A percentile compares a stretch with the other conserved stretches of the same genome.
phyloP scores from a whole-genome alignment of 2,113 vertebrate species.

The Chaetodon auriga region DNA sequence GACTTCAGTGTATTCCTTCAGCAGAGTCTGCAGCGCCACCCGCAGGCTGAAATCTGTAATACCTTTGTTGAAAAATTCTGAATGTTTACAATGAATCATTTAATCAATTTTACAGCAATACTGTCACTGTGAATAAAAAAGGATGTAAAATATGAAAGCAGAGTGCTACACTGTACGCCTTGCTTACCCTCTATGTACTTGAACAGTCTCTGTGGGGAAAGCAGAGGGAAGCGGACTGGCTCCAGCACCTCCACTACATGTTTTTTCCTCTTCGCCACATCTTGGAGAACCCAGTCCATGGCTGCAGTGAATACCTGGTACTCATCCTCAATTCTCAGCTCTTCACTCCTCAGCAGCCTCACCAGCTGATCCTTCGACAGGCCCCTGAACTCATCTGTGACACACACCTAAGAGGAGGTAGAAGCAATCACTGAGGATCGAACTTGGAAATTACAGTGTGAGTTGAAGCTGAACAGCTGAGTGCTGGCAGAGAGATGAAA shows the following conservation, averaged over 20 bases:
- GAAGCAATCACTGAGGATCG: not conserved
- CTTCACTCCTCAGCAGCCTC: conserved; percentile 92
- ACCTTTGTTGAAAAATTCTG: conserved; percentile 77
- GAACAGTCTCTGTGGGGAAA: conserved; percentile 92
- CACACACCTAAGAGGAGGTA: conserved; percentile 76
- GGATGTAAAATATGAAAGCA: not conserved
- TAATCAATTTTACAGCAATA: not conserved
- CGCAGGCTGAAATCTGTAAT: conserved; percentile 96
- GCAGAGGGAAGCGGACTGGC: conserved; percentile 92
- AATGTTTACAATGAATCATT: not conserved
- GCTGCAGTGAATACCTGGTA: conserved; percentile 95
- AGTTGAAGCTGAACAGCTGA: not conserved
- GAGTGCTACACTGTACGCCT: not conserved
- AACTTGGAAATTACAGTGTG: not conserved
- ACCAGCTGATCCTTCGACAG: conserved; percentile 93
- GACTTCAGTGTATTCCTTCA: conserved; percentile 96
- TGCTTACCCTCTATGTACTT: conserved; percentile 95
- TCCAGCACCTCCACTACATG: conserved; percentile 93
- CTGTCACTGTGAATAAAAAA: not conserved
- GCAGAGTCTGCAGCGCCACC: conserved; percentile 96
- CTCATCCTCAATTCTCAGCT: conserved; percentile 96
- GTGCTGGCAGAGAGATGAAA: not conserved
- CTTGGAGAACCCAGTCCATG: conserved; percentile 96
- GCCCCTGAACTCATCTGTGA: conserved; percentile 90
- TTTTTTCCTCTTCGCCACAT: conserved; percentile 91